Conservation (phyloP, 1,140 invertebrate genomes). For the Alviniconcha marisindica region DNA sequence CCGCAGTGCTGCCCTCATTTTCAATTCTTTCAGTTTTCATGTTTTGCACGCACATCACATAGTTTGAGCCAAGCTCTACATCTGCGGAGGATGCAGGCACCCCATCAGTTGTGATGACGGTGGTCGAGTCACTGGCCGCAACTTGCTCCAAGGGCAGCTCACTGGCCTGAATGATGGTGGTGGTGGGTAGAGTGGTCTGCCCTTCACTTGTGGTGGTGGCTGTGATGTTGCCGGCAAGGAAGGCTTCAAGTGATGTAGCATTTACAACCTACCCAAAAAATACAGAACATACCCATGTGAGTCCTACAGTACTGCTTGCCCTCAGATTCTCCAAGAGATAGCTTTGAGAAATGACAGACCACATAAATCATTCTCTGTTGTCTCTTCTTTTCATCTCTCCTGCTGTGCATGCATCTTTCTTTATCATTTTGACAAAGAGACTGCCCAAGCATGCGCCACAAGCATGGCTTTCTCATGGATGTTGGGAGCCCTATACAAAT, state of each 20-base stretch:
- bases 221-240: constrained; percentile 12
- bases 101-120: neutral
- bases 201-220: neutral
- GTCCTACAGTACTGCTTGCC: no score
- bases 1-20: neutral
- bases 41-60: constrained; percentile 36
- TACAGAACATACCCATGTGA: no score
- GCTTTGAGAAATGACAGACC: no score
- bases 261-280: constrained; percentile 38
- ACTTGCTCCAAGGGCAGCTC: constrained; percentile 14
- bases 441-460: no score
- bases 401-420: no score
- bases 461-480: no score
- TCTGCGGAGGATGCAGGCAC: neutral
- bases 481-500: no score
- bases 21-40: neutral
- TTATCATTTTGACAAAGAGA: no score
- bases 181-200: neutral
- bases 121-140: neutral
- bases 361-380: no score
- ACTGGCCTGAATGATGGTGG: constrained; percentile 34
- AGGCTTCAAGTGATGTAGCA: constrained; percentile 28
- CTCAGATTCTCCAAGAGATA: no score
- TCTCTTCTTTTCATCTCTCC: no score
- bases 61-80: neutral